Evolutionary conservation across 1,140 invertebrate species (phyloP), one percentile per base, ranked within the genome.

Genomic region (Cydia amplana): DNA sequence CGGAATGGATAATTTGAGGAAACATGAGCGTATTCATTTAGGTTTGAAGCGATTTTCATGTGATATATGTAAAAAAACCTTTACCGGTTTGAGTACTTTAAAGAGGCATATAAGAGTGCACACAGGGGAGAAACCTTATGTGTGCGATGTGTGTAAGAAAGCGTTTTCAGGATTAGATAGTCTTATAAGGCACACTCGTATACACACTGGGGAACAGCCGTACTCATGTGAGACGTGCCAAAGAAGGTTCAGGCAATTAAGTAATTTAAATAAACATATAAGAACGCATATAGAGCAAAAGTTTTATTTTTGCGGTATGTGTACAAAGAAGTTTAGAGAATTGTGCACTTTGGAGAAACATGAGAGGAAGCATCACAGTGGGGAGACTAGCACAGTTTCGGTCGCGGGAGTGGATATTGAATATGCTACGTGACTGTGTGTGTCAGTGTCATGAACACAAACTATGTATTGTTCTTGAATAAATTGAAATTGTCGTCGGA

Each of bases 311-410:
- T 60, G 55, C 12, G 20, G 55, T 0, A 60, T 60, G 55, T 60
- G 55, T 60, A 60, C 23, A 4, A 60, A 60, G 55, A 60, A 60
- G n/a, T 60, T 60, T 60, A 60, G 55, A 23, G 55, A 60, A 12
- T 60, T 60, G 9, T 18, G 18, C n/a, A 60, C 7, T 60, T 60
- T 60, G 20, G 55, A 60, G 10, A 60, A 10, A 12, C 55, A 60
- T 23, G 20, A 60, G 16, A 14, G 43, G 9, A 20, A 12, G n/a
- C 7, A 10, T 60, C 55, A 60, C 7, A 55, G n/a, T 60, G 55
- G 18, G 9, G 55, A 60, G 14, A 0, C 16, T 6, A 51, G 49
- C 49, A 51, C 49, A 51, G 49, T 51, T 51, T 18, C 49, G 36
- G 36, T 40, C 9, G 7, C 36, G n/a, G n/a, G 7, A 51, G 7